phyloP scores from a whole-genome alignment of 2,797 vertebrate genomes.

The Paramormyrops hopkinsi region DNA sequence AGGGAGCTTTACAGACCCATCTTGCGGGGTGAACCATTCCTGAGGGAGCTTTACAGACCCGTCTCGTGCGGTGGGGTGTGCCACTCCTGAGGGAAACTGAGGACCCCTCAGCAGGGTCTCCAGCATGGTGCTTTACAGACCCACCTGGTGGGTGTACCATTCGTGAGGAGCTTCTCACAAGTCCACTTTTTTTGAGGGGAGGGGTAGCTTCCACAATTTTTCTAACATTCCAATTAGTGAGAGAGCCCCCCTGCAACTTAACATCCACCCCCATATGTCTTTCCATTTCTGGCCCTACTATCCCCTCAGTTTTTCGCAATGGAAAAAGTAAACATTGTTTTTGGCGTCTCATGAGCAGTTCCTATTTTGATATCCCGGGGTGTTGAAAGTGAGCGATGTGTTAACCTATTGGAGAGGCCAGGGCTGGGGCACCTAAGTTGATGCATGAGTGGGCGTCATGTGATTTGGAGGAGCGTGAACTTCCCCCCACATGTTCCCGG shows the following conservation, averaged over 20 bases:
- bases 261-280: neutral
- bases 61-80: too few species aligned
- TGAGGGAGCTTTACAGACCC: too few species aligned
- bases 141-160: neutral
- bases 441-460: neutral
- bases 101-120: neutral
- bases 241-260: neutral
- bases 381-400: constrained; percentile 10
- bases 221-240: constrained; percentile 15
- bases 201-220: neutral
- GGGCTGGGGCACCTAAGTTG: neutral
- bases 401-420: neutral
- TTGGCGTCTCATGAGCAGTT: neutral
- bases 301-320: neutral
- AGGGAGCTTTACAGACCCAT: too few species aligned
- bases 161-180: neutral
- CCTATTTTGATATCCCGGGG: neutral
- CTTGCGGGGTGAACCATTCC: too few species aligned
- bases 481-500: neutral
- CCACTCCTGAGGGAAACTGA: neutral
- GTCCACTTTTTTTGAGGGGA: neutral
- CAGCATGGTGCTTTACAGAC: neutral
- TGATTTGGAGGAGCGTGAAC: neutral
- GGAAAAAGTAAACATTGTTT: constrained; percentile 13
- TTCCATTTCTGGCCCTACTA: neutral